Base-by-base conservation (phyloP, 2,888 invertebrate genomes). In the Cosmia pyralina region DNA sequence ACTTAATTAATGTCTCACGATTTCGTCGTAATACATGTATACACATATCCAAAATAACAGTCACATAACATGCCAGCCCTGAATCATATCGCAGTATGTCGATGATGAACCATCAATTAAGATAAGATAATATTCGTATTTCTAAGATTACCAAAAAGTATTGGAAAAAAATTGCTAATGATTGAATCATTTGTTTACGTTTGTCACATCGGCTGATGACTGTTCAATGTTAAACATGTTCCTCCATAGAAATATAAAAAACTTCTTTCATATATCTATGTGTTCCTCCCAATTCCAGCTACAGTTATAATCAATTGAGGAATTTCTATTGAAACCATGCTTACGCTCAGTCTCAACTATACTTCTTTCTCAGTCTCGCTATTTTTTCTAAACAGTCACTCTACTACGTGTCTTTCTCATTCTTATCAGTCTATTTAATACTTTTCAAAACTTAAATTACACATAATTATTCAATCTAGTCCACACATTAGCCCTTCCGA, bases 121-220 rank as follows among this genome's bases (percentile, higher is more conserved):
- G 88, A 89, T 89, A 87, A 89, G 88, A 88, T 88, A 83, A 44
- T 17, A 60, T 38, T 63, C n/a, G 7, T 52, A 52, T 50, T 65
- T 44, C n/a, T 59, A 52, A 64, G 71, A 72, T 64, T 66, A 75
- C 22, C 41, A 19, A 68, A 65, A 77, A 67, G 41, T 70, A 66
- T 81, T 59, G 66, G 57, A 72, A 79, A 83, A 83, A 73, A 46
- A 28, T 17, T 34, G 34, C 22, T 28, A 70, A 57, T 59, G 13
- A 63, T 17, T 70, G 70, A 82, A 52, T 82, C 52, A 77, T 17
- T 52, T 34, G 19, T 60, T 79, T 71, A 44, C 28, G 17, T 7
- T 44, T 10, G 15, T 19, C 5, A 1, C 53, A 70, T 34, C 15
- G 10, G 1, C 10, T 5, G 48, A 60, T 79, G 60, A 34, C 6